Evolutionary conservation across 2,797 vertebrate species (phyloP).

Genomic region (Takifugu ocellatus): DNA sequence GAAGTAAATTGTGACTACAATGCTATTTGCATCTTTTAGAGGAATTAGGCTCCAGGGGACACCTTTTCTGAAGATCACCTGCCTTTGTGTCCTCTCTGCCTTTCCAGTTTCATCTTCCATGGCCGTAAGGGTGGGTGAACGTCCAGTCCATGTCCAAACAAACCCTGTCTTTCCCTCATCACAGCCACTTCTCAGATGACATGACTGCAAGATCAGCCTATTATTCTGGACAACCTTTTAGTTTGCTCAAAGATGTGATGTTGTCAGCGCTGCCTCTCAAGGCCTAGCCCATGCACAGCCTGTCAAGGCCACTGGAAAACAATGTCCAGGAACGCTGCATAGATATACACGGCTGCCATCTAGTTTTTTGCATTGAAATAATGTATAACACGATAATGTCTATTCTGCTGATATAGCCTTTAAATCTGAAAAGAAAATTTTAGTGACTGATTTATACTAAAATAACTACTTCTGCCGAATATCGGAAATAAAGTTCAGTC

Average conservation of each 20-base stretch:
- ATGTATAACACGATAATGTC: constrained; percentile 18
- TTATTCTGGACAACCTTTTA: constrained; percentile 63
- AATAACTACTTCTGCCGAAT: constrained; percentile 46
- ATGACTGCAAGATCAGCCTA: constrained; percentile 56
- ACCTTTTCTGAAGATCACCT: constrained; percentile 32
- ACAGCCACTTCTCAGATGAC: constrained; percentile 60
- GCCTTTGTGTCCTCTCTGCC: constrained; percentile 34
- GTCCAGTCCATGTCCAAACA: constrained; percentile 71
- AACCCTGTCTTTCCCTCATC: constrained; percentile 49
- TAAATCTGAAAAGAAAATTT: constrained; percentile 39
- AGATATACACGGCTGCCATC: constrained; percentile 33
- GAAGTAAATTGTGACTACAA: constrained; percentile 28
- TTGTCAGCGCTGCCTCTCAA: constrained; percentile 69
- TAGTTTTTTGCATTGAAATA: constrained; percentile 20
- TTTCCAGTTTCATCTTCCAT: constrained; percentile 59
- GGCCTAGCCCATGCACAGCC: constrained; percentile 51
- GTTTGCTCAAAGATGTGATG: constrained; percentile 65
- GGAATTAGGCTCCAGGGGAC: constrained; percentile 20
- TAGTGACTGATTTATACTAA: constrained; percentile 41
- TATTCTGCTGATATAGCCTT: constrained; percentile 27
- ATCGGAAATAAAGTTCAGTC: constrained; percentile 59
- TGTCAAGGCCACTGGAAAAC: constrained; percentile 60
- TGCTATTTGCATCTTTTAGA: constrained; percentile 29
- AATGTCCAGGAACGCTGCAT: constrained; percentile 54
- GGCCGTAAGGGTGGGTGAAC: constrained; percentile 51